Conservation (phyloP, 1,140 invertebrate genomes). For the Stegodyphus mimosarum region DNA sequence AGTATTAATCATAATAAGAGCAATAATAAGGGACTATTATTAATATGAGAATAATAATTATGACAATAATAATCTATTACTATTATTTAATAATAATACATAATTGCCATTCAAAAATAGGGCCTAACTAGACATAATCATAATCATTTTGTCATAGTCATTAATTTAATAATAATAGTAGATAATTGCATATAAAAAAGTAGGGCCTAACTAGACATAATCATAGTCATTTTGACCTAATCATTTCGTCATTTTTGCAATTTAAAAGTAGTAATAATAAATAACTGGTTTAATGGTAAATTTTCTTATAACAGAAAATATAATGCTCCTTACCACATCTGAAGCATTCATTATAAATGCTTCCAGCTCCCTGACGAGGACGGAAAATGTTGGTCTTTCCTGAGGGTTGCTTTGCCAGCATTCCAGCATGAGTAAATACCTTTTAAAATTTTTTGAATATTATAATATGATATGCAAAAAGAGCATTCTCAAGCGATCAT, state of each 20-base stretch:
- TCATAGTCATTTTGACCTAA: not conserved
- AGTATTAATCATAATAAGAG: too few relatives aligned
- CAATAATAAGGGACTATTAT: too few relatives aligned
- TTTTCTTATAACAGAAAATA: not conserved
- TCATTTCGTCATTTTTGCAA: not conserved
- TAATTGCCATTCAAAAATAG: not conserved
- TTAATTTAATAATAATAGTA: not conserved
- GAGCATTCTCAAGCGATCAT: too few relatives aligned
- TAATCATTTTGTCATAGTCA: too few relatives aligned
- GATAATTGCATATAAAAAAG: not conserved
- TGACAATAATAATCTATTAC: too few relatives aligned
- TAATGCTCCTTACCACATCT: slow-evolving; percentile 18
- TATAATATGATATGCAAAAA: not conserved
- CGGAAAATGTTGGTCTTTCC: slow-evolving; percentile 86
- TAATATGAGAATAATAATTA: too few relatives aligned
- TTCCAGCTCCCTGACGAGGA: slow-evolving; percentile 81
- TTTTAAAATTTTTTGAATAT: slow-evolving; percentile 67
- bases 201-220: not conserved
- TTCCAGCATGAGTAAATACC: slow-evolving; percentile 88
- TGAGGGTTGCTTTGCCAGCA: slow-evolving; percentile 93
- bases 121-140: too few relatives aligned
- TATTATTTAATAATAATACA: not conserved
- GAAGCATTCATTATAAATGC: slow-evolving; percentile 9
- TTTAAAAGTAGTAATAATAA: not conserved
- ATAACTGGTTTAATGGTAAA: not conserved